Evolutionary conservation across 2,113 vertebrate genomes (phyloP), one percentile per base, ranked within the genome.

Genomic region (Dissostichus mawsoni): DNA sequence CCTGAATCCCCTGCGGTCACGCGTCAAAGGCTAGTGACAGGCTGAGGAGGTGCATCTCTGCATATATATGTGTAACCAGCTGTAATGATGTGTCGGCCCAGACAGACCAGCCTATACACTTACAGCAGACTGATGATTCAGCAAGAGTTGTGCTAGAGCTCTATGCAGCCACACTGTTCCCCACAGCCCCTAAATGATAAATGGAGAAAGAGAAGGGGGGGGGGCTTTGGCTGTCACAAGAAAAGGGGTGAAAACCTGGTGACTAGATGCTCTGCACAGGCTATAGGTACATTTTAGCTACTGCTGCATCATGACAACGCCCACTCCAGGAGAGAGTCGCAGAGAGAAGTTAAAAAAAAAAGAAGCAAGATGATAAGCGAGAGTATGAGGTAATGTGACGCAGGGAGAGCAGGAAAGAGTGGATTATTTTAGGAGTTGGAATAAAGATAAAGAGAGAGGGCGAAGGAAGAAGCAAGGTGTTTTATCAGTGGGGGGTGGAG

Each of bases 71-170:
- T 74, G 69, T 55, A 76, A 23, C 41, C 57, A 48, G 57, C 82
- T 71, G 80, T 66, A 78, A 71, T 65, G 66, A 90, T 79, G 87
- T 82, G 90, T 90, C 90, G 88, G 87, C 70, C 67, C 45, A 87
- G 86, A 88, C 83, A 64, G 64, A 69, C 67, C 59, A 55, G 58
- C 77, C 67, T 51, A 41, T 41, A 69, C 81, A 85, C 74, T 82
- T 77, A 68, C 74, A 79, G 82, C 76, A 92, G 87, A 86, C 70
- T 90, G 91, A 92, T 93, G 91, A 93, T 69, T 93, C 92, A 94
- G 93, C 92, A 92, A 64, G 44, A 86, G 61, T 74, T 66, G 53
- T 74, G 76, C 47, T 45, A 12, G 50, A 69, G 80, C 78, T 74
- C 76, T 17, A 33, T 57, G n/a, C 52, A 66, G 77, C 85, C 74